Base-by-base conservation (phyloP, 2,888 invertebrate species). In the Heliconius ethilla region DNA sequence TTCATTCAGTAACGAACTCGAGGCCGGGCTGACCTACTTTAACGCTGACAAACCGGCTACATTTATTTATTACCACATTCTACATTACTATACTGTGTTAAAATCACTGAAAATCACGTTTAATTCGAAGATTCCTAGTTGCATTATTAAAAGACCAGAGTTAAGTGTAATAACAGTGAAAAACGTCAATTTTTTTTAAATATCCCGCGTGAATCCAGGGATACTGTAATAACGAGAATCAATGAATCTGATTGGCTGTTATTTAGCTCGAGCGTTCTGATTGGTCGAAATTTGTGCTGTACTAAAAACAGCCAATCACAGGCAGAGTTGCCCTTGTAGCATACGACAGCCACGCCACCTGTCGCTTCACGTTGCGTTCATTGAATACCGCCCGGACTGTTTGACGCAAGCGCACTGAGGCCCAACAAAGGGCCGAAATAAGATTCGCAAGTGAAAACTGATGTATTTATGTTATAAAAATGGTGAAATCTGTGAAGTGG, bases 401-500 rank as follows among this genome's bases (percentile, higher is more conserved):
- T 90, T 91, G 88, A 92, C 94, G 94, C 94, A 93, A 85, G 94
- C 94, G 94, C 89, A 91, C 88, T 93, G 92, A 91, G 93, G 93
- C 93, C 94, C 94, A 91, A 93, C 91, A 91, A 92, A 94, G 94
- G 94, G 94, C 94, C 93, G 93, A 91, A 92, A 88, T 92, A 91
- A 89, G 90, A 90, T 89, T 93, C 88, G 86, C 87, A 93, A 94
- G 92, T 92, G 91, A 93, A 59, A 93, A 92, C 95, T 95, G 95
- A 96, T 96, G 96, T 96, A 96, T 96, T 95, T 96, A 96, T 96
- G 96, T 96, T 95, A 95, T 96, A 96, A 97, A 96, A 96, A 97
- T 97, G 97, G 96, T 96, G 96, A 96, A 96, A 96, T 96, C 95
- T 95, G 96, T 96, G 95, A 96, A 96, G 96, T 96, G 96, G 96